Evolutionary conservation across 2,888 invertebrate genomes (phyloP), one percentile per base, ranked within the genome.

Genomic region (Ochropleura plecta): DNA sequence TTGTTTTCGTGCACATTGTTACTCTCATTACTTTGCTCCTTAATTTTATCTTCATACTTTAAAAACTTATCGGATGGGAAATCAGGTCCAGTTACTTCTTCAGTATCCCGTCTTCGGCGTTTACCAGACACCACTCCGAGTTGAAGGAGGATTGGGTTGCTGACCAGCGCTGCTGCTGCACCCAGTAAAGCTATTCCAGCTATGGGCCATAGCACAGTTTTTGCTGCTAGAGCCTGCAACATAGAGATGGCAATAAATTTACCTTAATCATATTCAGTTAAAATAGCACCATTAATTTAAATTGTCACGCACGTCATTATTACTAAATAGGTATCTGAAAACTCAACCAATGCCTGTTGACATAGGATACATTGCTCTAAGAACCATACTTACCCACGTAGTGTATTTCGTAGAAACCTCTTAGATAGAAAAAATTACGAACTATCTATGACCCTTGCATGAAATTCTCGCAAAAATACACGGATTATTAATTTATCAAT

Each of bases 141-240:
- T 92, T 98, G 98, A 55, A 98, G 93, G 18, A 98, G 97, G 70
- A 98, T 97, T 7, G 98, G 98, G 93, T 98, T 98, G 85, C 97
- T 97, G 71, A 98, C 98, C 76, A 98, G 95, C 20, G 98, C 97
- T 42, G 98, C 98, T 2, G 98, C 98, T 49, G 98, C 98, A 55
- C 98, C 98, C 66, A 98, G 93, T n/a, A 98, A 96, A 0, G 98
- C 98, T 63, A 98, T 97, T 42, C 98, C 98, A 57, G 98, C 98
- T 82, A 98, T 93, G 0, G 98, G 98, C 91, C 98, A 97, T 67
- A 98, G 92, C 57, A 98, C 93, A 62, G 97, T 96, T 93, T 97
- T 97, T 49, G 97, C 93, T 53, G 97, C 97, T 64, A 97, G 91
- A 16, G 96, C 97, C 97, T 97, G 92, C 44, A 94, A 81, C 14